phyloP scores from a whole-genome alignment of 1,140 invertebrate species.

The Hycleus cichorii region DNA sequence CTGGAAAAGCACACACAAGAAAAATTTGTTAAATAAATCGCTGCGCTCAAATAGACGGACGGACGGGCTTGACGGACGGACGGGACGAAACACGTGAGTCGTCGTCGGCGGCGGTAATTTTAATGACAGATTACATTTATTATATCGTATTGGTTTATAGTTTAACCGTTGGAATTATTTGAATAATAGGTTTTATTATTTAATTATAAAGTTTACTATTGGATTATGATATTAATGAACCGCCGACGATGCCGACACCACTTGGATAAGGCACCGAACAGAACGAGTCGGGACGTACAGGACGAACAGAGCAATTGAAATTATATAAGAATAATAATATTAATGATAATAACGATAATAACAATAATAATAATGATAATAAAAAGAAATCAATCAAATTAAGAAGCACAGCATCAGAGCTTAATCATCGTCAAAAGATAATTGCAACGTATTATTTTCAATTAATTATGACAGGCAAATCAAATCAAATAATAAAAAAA shows the following conservation, averaged over 20 bases:
- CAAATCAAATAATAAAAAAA: neutral
- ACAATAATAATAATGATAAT: neutral
- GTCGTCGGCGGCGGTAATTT: neutral
- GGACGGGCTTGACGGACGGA: neutral
- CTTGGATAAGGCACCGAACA: slow-evolving; percentile 28
- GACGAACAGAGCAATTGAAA: slow-evolving; percentile 9
- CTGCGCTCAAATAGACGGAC: neutral
- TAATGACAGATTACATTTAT: neutral
- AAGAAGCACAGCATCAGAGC: too few species aligned
- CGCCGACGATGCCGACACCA: slow-evolving; percentile 9
- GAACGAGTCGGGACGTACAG: slow-evolving; percentile 27
- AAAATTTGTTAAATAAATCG: slow-evolving; percentile 4
- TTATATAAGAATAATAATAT: neutral
- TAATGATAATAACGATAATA: neutral
- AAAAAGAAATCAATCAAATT: neutral
- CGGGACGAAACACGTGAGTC: slow-evolving; percentile 16
- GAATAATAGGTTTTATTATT: neutral
- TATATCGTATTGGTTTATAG: neutral
- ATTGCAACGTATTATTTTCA: too few species aligned
- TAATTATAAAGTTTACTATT: neutral
- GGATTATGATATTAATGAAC: neutral
- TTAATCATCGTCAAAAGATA: too few species aligned
- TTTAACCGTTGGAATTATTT: neutral
- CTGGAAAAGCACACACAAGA: slow-evolving; percentile 21
- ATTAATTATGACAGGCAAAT: too few species aligned